These are phyloP conservation scores for Notarius lentiginosus DNA, from an alignment of 2,113 vertebrate species.

Conservation along the genomic window DNA sequence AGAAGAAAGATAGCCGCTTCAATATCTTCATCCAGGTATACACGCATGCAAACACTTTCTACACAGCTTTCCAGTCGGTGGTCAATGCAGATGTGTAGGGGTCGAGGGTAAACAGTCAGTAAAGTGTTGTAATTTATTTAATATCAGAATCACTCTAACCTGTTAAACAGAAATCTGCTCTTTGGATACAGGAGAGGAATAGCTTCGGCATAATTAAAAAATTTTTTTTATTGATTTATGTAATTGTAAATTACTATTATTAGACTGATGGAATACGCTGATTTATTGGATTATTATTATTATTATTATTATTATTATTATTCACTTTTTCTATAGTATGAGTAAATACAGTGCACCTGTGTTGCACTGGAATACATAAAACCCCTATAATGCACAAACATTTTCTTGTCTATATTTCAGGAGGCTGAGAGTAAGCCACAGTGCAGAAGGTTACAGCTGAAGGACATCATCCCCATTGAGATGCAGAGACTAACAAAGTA, in stretches of 20 bases:
- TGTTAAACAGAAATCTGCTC: not conserved
- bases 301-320: not conserved
- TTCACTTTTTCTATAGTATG: not conserved
- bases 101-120: not conserved
- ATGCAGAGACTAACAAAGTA: constrained; percentile 94
- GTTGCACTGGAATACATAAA: not conserved
- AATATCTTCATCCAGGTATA: constrained; percentile 81
- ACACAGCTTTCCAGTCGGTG: not conserved
- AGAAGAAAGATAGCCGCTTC: constrained; percentile 83
- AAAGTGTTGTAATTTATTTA: not conserved
- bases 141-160: not conserved
- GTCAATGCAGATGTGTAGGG: not conserved
- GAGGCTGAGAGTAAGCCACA: constrained; percentile 86
- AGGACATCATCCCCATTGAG: constrained; percentile 90
- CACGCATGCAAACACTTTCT: not conserved
- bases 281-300: not conserved
- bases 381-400: not conserved
- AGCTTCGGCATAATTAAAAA: not conserved
- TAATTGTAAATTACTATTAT: not conserved
- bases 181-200: not conserved
- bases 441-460: constrained; percentile 87
- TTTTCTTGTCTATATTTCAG: constrained; percentile 60
- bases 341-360: not conserved
- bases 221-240: not conserved
- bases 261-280: not conserved